Evolutionary conservation across 2,113 vertebrate genomes (phyloP), one percentile per base, ranked within the genome.

Genomic region (Microtus montanus): DNA sequence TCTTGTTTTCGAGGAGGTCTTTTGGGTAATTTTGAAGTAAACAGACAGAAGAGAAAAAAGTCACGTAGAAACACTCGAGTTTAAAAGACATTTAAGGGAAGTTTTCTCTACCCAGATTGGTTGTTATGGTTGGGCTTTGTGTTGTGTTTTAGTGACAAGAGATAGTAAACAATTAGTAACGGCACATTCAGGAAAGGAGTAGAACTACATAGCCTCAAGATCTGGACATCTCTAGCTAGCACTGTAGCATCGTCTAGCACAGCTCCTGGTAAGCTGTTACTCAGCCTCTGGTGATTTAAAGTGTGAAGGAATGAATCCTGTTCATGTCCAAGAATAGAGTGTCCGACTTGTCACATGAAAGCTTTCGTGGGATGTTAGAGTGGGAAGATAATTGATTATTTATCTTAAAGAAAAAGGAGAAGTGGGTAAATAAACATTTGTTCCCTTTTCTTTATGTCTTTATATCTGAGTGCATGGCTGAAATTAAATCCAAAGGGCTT

Each of bases 1-100:
- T 68, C 61, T 92, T 88, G 44, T 47, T 35, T 85, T 44, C 33
- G 35, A 3, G 83, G 94, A 54, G 6, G 5, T 20, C 84, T 97
- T 93, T 95, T 66, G 38, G 92, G 66, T 70, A 71, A 94, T 85
- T 66, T 30, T 49, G 33, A 94, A 95, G 96, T 86, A 77, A 84
- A 89, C 7, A 80, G 74, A 77, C 35, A 38, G 87, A 13, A 33
- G 77, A 66, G 77, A 26, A 38, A 89, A 30, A 38, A 77, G 70
- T 93, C 82, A 52, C 26, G 70, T 74, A 28, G 41, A 66, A 75
- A 52, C n/a, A 61, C 64, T 87, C 38, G 70, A 58, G 8, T 26
- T 93, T 3, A 20, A 68, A 47, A 79, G 5, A 26, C 17, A 90
- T 68, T 73, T 52, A 61, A 75, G 47, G 92, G 89, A 26, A 52